Evolutionary conservation across 1,140 invertebrate genomes (phyloP), one percentile per base, ranked within the genome.

Genomic region (Drosophila virilis): DNA sequence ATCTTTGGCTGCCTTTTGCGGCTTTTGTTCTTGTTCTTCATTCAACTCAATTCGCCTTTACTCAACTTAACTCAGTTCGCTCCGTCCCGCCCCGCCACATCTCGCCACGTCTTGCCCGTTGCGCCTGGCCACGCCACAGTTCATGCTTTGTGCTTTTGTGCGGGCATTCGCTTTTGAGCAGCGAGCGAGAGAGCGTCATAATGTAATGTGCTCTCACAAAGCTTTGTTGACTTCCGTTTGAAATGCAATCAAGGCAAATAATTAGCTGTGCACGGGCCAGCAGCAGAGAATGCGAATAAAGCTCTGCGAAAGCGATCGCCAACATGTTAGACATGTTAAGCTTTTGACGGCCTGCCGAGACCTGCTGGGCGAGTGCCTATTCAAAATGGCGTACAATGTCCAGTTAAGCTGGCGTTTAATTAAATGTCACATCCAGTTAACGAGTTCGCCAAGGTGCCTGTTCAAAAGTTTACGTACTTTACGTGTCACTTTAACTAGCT

Each of bases 1-100:
- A 86, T 82, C 78, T 82, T 60, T 78, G 37, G 54, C 61, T 62
- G 22, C 46, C 51, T 59, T 64, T 72, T 73, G 48, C 54, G 64
- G 71, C 65, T 50, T 52, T 74, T 70, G 69, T 81, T 78, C 66
- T 58, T 65, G 37, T 70, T 12, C 58, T 59, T 60, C 38, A 28
- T 51, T 73, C 48, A 45, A 54, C 58, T 45, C 35, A 48, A 48
- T 40, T 60, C 55, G 32, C 42, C n/a, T 15, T 13, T 32, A 33
- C n/a, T 8, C 48, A 45, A 15, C 42, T 15, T 8, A 13, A 10
- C 22, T 45, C 8, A 40, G 1, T 22, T 5, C 17, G 17, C 12
- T 8, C 8, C 32, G 33, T 8, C 13, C 8, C 32, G 33, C 13
- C n/a, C 8, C 32, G 1, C n/a, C 50, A 12, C 46, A 1, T 2